A percentile compares a stretch with the other conserved stretches of the same genome.
Evolutionary conservation across 35 echinoderm and acorn worm species (phyloP).

Genomic region (Antedon bifida): DNA sequence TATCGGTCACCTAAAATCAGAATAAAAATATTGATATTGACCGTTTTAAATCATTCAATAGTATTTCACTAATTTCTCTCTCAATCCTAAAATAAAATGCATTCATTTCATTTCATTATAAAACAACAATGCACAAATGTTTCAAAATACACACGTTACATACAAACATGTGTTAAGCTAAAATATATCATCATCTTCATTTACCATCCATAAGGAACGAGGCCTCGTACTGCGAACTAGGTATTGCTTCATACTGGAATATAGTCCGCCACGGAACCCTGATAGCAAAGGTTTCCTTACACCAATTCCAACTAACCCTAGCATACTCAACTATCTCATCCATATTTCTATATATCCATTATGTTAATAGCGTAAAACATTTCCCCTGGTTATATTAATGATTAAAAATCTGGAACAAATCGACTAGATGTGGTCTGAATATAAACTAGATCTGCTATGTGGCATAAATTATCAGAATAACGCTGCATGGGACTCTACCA

Average conservation of each 20-base stretch:
- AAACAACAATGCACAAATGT: too few species aligned
- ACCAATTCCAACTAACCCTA: background rate
- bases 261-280: background rate
- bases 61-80: background rate
- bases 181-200: background rate
- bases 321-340: background rate
- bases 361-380: too few species aligned
- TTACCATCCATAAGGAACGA: background rate
- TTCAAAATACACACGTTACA: too few species aligned
- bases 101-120: too few species aligned
- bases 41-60: background rate
- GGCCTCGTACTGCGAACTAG: background rate
- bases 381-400: too few species aligned
- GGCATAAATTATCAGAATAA: background rate
- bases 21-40: too few species aligned
- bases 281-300: background rate
- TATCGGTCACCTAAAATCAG: conserved; percentile 61
- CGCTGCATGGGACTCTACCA: background rate
- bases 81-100: background rate
- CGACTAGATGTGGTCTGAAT: too few species aligned
- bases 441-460: background rate
- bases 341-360: background rate
- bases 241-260: background rate
- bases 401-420: too few species aligned
- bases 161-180: too few species aligned